Conservation (phyloP, 2,113 vertebrate genomes). For the Podarcis cretensis region DNA sequence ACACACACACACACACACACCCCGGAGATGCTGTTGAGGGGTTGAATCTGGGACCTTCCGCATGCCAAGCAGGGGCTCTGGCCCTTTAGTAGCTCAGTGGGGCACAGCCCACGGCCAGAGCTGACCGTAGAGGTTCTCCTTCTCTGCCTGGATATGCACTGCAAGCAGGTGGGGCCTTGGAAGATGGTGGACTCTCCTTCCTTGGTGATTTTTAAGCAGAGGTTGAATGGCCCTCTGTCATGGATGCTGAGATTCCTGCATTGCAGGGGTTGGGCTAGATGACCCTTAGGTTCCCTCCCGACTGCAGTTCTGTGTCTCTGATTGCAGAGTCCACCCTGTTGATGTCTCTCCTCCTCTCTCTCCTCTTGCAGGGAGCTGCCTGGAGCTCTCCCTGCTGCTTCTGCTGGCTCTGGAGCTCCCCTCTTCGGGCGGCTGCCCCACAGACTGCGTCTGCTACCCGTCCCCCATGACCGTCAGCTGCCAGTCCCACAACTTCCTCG, state of each 20-base stretch:
- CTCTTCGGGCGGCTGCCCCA: constrained; percentile 83
- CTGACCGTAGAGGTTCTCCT: background rate
- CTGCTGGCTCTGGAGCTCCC: constrained; percentile 86
- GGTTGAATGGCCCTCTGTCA: no score
- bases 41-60: no score
- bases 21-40: no score
- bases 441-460: constrained; percentile 94
- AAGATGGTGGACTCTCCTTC: background rate
- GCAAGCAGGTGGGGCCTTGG: background rate
- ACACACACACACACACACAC: no score
- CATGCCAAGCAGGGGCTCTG: constrained; percentile 41
- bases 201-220: background rate
- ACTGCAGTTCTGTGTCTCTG: no score
- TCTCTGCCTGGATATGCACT: background rate
- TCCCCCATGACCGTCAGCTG: constrained; percentile 97
- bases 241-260: no score
- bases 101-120: background rate
- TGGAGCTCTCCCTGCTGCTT: constrained; percentile 86
- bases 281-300: no score
- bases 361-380: constrained; percentile 75
- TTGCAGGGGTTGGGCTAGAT: no score
- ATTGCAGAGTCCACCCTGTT: no score
- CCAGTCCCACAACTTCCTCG: constrained; percentile 93
- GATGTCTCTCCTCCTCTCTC: constrained; percentile 64
- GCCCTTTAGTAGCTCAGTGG: constrained; percentile 25